These are phyloP conservation scores for Orientallactaga sibirica DNA, from an alignment of 2,797 vertebrate species.

Conservation along the genomic window DNA sequence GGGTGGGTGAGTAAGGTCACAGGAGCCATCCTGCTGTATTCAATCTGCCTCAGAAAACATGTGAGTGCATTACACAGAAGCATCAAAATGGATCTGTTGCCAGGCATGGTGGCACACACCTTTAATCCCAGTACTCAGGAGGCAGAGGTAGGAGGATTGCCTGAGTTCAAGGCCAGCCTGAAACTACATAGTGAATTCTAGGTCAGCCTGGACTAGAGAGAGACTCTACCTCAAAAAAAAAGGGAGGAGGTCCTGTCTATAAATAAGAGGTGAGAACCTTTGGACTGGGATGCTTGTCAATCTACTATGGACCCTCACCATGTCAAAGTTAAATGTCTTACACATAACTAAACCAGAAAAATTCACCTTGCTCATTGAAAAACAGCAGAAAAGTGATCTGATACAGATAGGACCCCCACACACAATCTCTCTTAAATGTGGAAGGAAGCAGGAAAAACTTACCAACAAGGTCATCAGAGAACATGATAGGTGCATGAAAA, in stretches of 20 bases:
- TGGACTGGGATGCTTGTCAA: not conserved
- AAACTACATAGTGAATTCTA: too few relatives aligned
- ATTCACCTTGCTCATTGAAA: slow-evolving; percentile 6
- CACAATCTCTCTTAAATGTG: not conserved
- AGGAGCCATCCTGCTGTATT: not conserved
- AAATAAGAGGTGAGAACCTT: not conserved
- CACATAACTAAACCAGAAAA: not conserved
- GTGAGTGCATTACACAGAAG: not conserved
- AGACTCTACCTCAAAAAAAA: too few relatives aligned
- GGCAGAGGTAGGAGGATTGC: too few relatives aligned
- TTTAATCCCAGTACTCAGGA: too few relatives aligned
- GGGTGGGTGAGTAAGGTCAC: not conserved
- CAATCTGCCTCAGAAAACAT: not conserved
- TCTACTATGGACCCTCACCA: not conserved
- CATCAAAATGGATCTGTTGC: not conserved
- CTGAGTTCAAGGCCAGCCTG: too few relatives aligned
- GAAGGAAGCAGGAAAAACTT: not conserved
- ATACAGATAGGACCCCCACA: not conserved
- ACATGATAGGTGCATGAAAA: not conserved
- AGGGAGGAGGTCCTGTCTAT: not conserved
- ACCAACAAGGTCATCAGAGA: not conserved
- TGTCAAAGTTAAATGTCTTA: slow-evolving; percentile 1
- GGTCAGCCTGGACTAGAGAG: too few relatives aligned
- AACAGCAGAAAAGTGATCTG: not conserved
- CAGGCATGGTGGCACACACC: too few relatives aligned